A percentile compares a stretch with the other conserved stretches of the same genome.
Evolutionary conservation across 2,888 invertebrate species (phyloP).

Genomic region (Slavum lentiscoides): DNA sequence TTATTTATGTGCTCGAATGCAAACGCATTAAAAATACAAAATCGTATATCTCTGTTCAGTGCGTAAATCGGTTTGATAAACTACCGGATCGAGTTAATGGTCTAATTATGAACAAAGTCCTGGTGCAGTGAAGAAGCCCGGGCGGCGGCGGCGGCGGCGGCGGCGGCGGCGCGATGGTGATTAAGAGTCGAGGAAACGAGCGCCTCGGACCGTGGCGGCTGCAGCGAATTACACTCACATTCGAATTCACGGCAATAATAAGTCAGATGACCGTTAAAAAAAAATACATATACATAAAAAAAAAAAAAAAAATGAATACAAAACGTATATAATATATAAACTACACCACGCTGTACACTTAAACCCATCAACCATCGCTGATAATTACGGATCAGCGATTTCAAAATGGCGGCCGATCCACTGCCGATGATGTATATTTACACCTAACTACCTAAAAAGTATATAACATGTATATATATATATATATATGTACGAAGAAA

Average conservation of each 20-base stretch:
- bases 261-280: conserved; percentile 54
- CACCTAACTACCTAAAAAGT: conserved; percentile 41
- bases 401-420: conserved; percentile 48
- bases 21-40: conserved; percentile 9
- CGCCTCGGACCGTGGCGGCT: conserved; percentile 49
- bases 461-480: background rate
- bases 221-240: conserved; percentile 48
- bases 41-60: conserved; percentile 41
- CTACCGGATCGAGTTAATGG: conserved; percentile 50
- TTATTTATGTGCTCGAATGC: background rate
- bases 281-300: too few species aligned
- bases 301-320: background rate
- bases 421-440: conserved; percentile 52
- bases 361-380: conserved; percentile 53
- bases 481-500: background rate
- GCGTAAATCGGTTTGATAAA: conserved; percentile 51
- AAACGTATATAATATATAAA: conserved; percentile 32
- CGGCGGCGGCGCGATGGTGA: conserved; percentile 55
- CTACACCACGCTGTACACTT: background rate
- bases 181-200: conserved; percentile 56
- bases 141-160: conserved; percentile 54
- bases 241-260: conserved; percentile 52
- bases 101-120: conserved; percentile 51
- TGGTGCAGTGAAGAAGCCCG: background rate
- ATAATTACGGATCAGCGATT: conserved; percentile 53